Conservation (phyloP, 2,797 vertebrate species). For the Gallinago nigripennis region DNA sequence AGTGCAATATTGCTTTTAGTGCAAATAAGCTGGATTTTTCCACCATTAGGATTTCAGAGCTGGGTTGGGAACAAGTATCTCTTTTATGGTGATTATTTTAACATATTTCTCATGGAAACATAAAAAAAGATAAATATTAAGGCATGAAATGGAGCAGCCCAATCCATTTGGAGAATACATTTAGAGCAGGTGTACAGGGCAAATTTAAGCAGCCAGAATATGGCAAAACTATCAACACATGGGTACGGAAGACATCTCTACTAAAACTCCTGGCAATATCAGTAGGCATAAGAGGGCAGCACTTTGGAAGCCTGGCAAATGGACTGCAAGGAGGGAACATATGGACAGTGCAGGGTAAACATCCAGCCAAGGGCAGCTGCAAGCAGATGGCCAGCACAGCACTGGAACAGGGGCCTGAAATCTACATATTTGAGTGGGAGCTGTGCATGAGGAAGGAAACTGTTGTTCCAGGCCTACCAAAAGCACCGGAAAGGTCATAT, state of each 20-base stretch:
- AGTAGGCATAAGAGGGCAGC: background rate
- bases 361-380: background rate
- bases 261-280: background rate
- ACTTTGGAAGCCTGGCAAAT: background rate
- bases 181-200: constrained; percentile 59
- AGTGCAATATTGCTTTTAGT: constrained; percentile 22
- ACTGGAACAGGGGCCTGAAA: background rate
- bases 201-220: background rate
- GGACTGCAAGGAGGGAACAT: background rate
- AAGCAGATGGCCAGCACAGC: background rate
- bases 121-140: background rate
- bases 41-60: constrained; percentile 42
- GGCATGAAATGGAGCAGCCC: constrained; percentile 2
- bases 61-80: constrained; percentile 48
- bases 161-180: constrained; percentile 41
- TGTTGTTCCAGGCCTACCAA: background rate
- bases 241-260: background rate
- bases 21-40: constrained; percentile 47
- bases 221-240: background rate
- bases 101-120: constrained; percentile 54
- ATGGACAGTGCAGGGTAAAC: background rate
- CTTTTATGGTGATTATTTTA: constrained; percentile 64
- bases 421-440: background rate
- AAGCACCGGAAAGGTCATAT: background rate
- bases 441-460: background rate